phyloP scores from a whole-genome alignment of 1,140 invertebrate genomes.

The Pteromalus puparum region DNA sequence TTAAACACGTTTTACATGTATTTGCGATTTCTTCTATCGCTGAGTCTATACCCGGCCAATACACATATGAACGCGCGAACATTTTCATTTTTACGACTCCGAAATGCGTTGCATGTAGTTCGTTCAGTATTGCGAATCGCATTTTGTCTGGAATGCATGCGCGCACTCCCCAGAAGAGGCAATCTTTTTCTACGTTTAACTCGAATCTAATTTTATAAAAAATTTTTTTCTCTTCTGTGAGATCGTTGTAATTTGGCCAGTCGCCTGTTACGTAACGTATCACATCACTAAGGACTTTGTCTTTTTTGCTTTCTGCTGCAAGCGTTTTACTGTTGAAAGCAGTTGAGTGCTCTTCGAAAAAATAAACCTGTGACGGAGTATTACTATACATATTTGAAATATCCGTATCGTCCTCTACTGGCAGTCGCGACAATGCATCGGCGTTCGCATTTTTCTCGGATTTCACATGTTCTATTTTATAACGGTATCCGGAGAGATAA shows the following conservation, averaged over 20 bases:
- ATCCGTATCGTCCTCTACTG: constrained; percentile 11
- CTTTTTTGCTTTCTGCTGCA: neutral
- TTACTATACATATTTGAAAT: neutral
- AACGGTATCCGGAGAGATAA: constrained; percentile 7
- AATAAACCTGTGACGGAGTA: neutral
- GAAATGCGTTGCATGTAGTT: too few relatives aligned
- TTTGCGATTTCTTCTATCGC: neutral
- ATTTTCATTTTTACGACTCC: too few relatives aligned
- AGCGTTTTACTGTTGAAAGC: neutral
- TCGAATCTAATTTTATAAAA: neutral
- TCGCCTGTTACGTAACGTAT: neutral
- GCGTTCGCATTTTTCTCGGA: neutral
- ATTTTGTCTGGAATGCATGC: too few relatives aligned
- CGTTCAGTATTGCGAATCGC: too few relatives aligned
- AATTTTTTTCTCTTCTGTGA: neutral
- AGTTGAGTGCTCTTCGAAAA: neutral
- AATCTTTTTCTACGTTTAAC: too few relatives aligned
- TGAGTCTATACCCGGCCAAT: too few relatives aligned
- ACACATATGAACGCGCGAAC: too few relatives aligned
- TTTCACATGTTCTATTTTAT: constrained; percentile 11
- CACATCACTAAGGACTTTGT: too few relatives aligned
- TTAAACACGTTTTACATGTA: neutral
- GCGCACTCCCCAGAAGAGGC: too few relatives aligned
- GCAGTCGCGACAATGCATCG: constrained; percentile 30
- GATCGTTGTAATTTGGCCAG: neutral